A percentile compares a stretch with the other conserved stretches of the same genome.
Conservation (phyloP, 2,888 invertebrate genomes). For the Aethes cnicana region DNA sequence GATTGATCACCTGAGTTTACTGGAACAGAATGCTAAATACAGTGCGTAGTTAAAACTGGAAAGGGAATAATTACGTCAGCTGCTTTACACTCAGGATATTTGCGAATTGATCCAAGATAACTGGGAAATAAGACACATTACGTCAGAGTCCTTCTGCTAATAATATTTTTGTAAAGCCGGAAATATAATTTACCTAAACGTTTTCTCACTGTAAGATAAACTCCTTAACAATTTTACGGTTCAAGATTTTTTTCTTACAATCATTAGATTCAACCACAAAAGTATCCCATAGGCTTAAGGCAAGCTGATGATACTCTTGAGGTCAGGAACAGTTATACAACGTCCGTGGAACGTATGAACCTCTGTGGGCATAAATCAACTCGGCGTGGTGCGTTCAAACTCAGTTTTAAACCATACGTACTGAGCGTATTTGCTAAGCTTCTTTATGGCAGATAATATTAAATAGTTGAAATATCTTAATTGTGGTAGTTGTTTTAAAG, state of each 20-base stretch:
- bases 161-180: no score
- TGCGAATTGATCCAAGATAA: no score
- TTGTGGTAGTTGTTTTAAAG: no score
- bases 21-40: slow-evolving; percentile 26
- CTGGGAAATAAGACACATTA: no score
- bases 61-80: no score
- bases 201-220: no score
- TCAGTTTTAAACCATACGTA: slow-evolving; percentile 40
- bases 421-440: slow-evolving; percentile 38
- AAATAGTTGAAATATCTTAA: no score
- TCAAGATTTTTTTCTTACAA: slow-evolving; percentile 22
- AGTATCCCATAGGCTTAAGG: slow-evolving; percentile 56
- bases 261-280: slow-evolving; percentile 34
- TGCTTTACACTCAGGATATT: no score
- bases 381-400: slow-evolving; percentile 52
- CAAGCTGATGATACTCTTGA: slow-evolving; percentile 67
- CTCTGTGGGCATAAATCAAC: slow-evolving; percentile 72
- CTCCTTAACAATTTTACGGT: no score
- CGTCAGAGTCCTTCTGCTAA: no score
- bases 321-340: slow-evolving; percentile 68
- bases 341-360: slow-evolving; percentile 64
- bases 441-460: no score
- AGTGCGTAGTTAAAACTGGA: slow-evolving; percentile 21
- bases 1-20: slow-evolving; percentile 47
- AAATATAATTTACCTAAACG: no score